Conservation (phyloP, 2,888 invertebrate species). For the Drosophila nr. perissopoda region DNA sequence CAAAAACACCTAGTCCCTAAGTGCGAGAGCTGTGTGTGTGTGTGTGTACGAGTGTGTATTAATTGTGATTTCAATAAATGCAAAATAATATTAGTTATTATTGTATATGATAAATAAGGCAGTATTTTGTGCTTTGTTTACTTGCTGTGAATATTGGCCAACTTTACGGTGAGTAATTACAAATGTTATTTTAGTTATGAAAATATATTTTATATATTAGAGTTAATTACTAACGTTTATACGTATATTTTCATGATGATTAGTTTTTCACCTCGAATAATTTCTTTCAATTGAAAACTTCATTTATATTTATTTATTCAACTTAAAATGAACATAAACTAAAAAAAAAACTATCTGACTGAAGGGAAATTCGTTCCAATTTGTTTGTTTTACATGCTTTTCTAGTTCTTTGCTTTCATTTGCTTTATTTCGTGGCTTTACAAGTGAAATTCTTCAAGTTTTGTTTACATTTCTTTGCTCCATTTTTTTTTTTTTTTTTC, state of each 20-base stretch:
- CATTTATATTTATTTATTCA: neutral
- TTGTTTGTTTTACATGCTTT: neutral
- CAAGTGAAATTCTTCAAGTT: conserved; percentile 28
- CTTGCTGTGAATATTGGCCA: too few species aligned
- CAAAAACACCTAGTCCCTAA: conserved; percentile 24
- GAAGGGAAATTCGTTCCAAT: neutral
- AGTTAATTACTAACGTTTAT: neutral
- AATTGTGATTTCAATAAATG: conserved; percentile 33
- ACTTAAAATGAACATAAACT: neutral
- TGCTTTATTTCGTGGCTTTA: conserved; percentile 10
- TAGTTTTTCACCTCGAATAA: neutral
- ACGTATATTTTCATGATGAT: neutral
- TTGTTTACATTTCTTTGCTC: conserved; percentile 50
- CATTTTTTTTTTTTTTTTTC: conserved; percentile 37
- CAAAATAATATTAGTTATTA: conserved; percentile 21
- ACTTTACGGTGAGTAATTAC: conserved; percentile 28
- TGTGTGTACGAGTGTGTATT: neutral
- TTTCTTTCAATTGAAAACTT: neutral
- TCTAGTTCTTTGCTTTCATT: neutral
- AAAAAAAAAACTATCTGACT: neutral
- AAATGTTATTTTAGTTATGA: neutral
- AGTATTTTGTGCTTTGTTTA: conserved; percentile 11
- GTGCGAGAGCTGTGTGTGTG: conserved; percentile 6
- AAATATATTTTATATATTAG: neutral
- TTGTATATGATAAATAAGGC: conserved; percentile 11